Evolutionary conservation across 2,113 vertebrate genomes (phyloP), one percentile per base, ranked within the genome.

Genomic region (Chaetodon trifascialis): DNA sequence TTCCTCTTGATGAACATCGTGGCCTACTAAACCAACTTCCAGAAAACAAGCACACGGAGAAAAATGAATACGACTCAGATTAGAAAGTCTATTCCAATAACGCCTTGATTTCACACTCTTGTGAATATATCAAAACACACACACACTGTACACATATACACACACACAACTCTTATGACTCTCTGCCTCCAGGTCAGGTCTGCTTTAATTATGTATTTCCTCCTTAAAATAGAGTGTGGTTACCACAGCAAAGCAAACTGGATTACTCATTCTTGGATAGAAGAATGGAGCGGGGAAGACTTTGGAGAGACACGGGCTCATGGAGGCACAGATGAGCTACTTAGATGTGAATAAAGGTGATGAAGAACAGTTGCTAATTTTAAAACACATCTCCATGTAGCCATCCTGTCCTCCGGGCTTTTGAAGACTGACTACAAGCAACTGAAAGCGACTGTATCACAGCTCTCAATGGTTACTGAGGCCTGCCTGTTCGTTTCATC

Each of bases 151-250:
- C 34, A 52, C 38, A 49, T 36, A 21, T 17, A 73, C 49, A 65
- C 68, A 65, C 68, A 42, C 73, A 82, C 75, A 71, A 36, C 38
- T 69, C 70, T 54, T 82, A 62, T 64, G 68, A 76, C 63, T 82
- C 64, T 77, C 30, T 88, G 89, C 83, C 86, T 88, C 64, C 56
- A 80, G 80, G 83, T 94, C 86, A 86, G 76, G 69, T 87, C 85
- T 73, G 63, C 76, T 89, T 92, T 92, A 93, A 94, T 94, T 92
- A 95, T 93, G 90, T 44, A 94, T 92, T 87, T 74, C 64, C 75
- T 73, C 76, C 91, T 85, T 80, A 92, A 93, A 94, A 92, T 93
- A 94, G 91, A 88, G 52, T 5, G 9, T 21, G 12, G 89, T 79
- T 86, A 88, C 77, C 80, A 66, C 76, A 84, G 91, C 70, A 83